Conservation (phyloP, 2,113 vertebrate species). For the Lophochroa leadbeateri region DNA sequence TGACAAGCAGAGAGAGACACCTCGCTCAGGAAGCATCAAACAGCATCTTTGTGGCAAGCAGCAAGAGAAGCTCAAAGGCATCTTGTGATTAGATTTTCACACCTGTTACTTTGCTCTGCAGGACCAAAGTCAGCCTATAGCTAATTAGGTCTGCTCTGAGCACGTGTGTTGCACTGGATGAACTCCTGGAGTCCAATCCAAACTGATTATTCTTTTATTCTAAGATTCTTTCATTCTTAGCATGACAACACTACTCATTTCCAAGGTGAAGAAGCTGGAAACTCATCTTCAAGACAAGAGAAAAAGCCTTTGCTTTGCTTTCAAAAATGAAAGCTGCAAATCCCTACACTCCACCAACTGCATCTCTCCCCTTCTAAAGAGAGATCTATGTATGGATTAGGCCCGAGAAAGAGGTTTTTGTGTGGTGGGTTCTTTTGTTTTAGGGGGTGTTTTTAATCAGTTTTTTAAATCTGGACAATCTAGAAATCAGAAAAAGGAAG, state of each 20-base stretch:
- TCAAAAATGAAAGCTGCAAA: background rate
- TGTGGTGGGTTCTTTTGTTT: background rate
- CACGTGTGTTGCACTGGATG: background rate
- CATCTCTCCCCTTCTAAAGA: background rate
- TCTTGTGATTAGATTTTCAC: background rate
- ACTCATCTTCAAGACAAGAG: background rate
- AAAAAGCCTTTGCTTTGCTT: background rate
- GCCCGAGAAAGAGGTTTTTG: background rate
- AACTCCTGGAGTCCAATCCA: background rate
- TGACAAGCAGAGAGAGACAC: background rate
- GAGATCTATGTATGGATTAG: background rate
- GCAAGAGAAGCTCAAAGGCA: background rate
- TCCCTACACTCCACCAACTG: background rate
- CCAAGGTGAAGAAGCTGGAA: background rate
- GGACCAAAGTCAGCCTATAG: background rate
- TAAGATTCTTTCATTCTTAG: background rate
- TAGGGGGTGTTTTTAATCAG: rapidly evolving
- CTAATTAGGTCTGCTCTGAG: background rate
- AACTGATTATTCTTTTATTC: background rate
- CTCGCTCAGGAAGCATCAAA: background rate
- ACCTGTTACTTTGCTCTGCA: background rate
- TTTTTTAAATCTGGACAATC: background rate
- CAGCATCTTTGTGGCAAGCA: background rate
- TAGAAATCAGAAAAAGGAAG: background rate
- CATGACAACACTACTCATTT: background rate